Evolutionary conservation across 2,113 vertebrate species (phyloP), one percentile per base, ranked within the genome.

Genomic region (Rhinichthys klamathensis): DNA sequence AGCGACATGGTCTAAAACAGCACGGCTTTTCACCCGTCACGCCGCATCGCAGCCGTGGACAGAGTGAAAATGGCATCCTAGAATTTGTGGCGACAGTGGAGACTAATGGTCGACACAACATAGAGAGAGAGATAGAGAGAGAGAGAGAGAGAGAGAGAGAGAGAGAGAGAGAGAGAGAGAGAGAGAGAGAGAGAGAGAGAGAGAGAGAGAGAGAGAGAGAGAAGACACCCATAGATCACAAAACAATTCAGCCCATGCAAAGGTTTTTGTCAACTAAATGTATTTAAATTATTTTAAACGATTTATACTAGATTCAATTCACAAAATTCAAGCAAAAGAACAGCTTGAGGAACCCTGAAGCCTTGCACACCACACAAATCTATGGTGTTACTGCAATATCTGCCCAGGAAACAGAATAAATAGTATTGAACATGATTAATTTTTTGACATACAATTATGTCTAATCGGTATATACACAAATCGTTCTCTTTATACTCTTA

Each of bases 1-100:
- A 78, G 80, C 85, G 84, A 92, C 93, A 92, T 93, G 94, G 92
- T 92, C 87, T 87, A 88, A 92, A 94, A 92, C 91, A 90, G 92
- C 80, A 84, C 82, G 90, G 89, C 89, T 93, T 90, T 91, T 91
- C 92, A 92, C 89, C 92, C 85, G 91, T 95, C 93, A 86, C 13
- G 61, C 67, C 84, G 1, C 18, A 93, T 93, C 89, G 89, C 83
- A 5, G 73, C 80, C 6, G 3, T 76, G 51, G 88, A 93, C 27
- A 84, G 82, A 77, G 12, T 44, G 86, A 91, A 89, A 85, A 77
- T 72, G 89, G 91, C 90, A 85, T 80, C n/a, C 32, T 3, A 49
- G 87, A 82, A 93, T 91, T 65, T 25, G 25, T 84, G 25, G 79
- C 18, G 93, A 93, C 92, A 94, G 44, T 84, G 74, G 12, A 41